These are phyloP conservation scores for Caenorhabditis parvicauda DNA, from an alignment of 2,888 invertebrate species.

Conservation along the genomic window DNA sequence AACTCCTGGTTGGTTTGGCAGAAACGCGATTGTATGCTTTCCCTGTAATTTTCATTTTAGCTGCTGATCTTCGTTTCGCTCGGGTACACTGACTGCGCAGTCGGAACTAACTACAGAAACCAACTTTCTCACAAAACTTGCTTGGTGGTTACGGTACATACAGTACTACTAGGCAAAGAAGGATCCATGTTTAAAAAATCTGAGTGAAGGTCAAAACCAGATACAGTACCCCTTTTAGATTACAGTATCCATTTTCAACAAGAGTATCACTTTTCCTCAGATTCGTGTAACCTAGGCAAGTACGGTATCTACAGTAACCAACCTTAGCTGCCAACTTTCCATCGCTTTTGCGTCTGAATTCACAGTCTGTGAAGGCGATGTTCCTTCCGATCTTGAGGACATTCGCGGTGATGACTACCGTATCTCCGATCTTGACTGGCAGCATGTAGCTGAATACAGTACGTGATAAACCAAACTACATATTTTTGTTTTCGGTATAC, in stretches of 20 bases:
- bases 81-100: not conserved
- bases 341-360: constrained; percentile 53
- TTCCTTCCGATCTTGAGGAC: constrained; percentile 55
- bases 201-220: constrained; percentile 9
- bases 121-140: too few relatives aligned
- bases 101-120: too few relatives aligned
- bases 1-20: constrained; percentile 28
- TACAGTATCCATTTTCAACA: too few relatives aligned
- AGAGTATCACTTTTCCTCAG: too few relatives aligned
- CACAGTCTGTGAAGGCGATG: constrained; percentile 56
- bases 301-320: too few relatives aligned
- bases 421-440: constrained; percentile 54
- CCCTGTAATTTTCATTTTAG: too few relatives aligned
- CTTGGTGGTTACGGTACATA: too few relatives aligned
- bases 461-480: too few relatives aligned
- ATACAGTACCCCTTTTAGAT: too few relatives aligned
- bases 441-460: constrained; percentile 50
- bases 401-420: constrained; percentile 45
- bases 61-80: not conserved
- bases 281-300: too few relatives aligned
- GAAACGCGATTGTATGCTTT: constrained; percentile 36
- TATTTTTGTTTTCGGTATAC: too few relatives aligned
- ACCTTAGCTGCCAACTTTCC: constrained; percentile 52
- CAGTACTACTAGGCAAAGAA: too few relatives aligned
- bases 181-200: constrained; percentile 3